These are phyloP conservation scores for Myopa testacea DNA, from an alignment of 2,888 invertebrate species.

Conservation along the genomic window DNA sequence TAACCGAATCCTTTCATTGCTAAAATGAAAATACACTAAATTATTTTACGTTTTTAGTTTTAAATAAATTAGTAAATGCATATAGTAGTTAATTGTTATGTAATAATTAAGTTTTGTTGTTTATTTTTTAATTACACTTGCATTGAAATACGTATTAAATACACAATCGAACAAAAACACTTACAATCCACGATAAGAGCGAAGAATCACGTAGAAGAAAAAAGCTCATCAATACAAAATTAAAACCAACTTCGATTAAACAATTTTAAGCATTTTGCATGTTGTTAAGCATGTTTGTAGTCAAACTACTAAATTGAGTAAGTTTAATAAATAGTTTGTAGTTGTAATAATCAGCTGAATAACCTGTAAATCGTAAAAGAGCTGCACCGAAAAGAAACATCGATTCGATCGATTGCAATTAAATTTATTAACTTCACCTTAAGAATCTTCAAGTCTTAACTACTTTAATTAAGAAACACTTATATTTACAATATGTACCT, in stretches of 20 bases:
- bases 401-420: too few species aligned
- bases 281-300: slow-evolving; percentile 31
- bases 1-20: background rate
- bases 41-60: background rate
- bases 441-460: too few species aligned
- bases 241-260: slow-evolving; percentile 4
- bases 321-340: background rate
- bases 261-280: slow-evolving; percentile 25
- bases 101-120: slow-evolving; percentile 7
- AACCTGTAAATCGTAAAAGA: too few species aligned
- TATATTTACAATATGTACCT: too few species aligned
- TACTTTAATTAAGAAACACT: too few species aligned
- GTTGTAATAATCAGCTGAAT: too few species aligned
- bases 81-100: slow-evolving; percentile 11
- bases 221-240: background rate
- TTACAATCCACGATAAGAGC: too few species aligned
- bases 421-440: too few species aligned
- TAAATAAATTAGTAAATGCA: background rate
- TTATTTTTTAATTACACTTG: background rate
- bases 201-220: background rate
- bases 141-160: background rate
- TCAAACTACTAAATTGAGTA: background rate
- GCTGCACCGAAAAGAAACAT: too few species aligned
- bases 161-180: too few species aligned
- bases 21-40: background rate